These are phyloP conservation scores for Florisuga fusca DNA, from an alignment of 2,797 vertebrate species.

Conservation along the genomic window DNA sequence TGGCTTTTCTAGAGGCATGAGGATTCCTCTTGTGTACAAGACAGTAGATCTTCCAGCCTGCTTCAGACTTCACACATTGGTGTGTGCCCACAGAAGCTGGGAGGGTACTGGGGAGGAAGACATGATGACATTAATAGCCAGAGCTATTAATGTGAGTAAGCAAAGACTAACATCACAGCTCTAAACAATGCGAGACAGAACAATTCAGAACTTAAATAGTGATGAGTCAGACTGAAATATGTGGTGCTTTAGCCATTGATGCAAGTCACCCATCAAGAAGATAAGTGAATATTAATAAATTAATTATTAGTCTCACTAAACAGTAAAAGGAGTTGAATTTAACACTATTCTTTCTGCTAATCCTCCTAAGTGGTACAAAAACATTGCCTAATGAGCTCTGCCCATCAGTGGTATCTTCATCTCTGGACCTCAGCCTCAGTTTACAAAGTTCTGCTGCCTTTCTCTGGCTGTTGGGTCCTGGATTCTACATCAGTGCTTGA, in stretches of 20 bases:
- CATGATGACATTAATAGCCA: not conserved
- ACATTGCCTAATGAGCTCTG: not conserved
- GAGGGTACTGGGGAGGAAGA: not conserved
- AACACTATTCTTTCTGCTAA: not conserved
- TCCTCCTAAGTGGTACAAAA: not conserved
- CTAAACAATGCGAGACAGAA: not conserved
- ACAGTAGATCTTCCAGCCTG: not conserved
- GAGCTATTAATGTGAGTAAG: not conserved
- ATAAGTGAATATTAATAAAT: not conserved
- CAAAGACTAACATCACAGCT: not conserved
- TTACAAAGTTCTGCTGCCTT: not conserved
- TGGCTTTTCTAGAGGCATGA: not conserved
- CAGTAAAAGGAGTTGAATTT: not conserved
- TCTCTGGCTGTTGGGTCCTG: not conserved
- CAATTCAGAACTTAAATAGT: not conserved
- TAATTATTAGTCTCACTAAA: not conserved
- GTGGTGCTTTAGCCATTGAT: not conserved
- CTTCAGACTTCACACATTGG: not conserved
- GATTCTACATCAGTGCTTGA: not conserved
- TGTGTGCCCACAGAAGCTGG: not conserved
- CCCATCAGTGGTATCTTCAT: not conserved
- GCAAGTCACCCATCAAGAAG: not conserved
- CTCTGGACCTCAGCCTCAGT: not conserved
- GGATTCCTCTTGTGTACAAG: not conserved
- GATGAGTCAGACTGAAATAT: not conserved